These are phyloP conservation scores for Carlito syrichta DNA, from an alignment of 2,113 vertebrate genomes.

Conservation along the genomic window DNA sequence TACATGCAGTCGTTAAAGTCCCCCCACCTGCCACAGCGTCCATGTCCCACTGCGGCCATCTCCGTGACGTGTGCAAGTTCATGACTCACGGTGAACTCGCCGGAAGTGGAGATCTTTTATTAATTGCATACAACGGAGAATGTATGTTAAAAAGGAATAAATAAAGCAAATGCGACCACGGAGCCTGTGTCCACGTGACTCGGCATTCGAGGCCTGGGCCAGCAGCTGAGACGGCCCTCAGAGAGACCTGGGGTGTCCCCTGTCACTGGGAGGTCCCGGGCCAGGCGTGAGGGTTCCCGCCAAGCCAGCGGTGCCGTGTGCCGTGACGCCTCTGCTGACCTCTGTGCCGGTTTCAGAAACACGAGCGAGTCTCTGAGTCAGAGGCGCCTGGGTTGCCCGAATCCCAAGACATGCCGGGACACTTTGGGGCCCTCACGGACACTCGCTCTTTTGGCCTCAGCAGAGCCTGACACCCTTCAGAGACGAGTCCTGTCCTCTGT, in stretches of 20 bases:
- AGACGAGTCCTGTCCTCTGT: neutral
- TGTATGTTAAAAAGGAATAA: neutral
- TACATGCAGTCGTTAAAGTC: neutral
- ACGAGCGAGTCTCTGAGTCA: neutral
- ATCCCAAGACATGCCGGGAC: rapidly evolving
- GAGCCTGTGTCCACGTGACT: neutral
- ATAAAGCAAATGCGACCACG: neutral
- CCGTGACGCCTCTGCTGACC: neutral
- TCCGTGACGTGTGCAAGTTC: conserved; percentile 37
- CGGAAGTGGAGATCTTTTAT: neutral
- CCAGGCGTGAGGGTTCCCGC: rapidly evolving
- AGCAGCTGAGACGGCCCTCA: neutral
- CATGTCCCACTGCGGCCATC: neutral
- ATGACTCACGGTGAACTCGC: neutral
- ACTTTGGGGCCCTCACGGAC: neutral
- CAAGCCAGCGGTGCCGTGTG: rapidly evolving
- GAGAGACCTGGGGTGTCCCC: neutral
- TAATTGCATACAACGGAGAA: neutral
- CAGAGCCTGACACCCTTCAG: neutral
- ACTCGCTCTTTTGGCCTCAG: neutral
- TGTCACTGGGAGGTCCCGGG: rapidly evolving
- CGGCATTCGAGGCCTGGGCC: neutral
- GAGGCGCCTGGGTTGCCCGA: neutral
- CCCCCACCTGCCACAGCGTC: neutral
- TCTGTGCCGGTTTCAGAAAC: neutral